These are phyloP conservation scores for Cephalotes varians DNA, from an alignment of 2,888 invertebrate genomes.

Conservation along the genomic window DNA sequence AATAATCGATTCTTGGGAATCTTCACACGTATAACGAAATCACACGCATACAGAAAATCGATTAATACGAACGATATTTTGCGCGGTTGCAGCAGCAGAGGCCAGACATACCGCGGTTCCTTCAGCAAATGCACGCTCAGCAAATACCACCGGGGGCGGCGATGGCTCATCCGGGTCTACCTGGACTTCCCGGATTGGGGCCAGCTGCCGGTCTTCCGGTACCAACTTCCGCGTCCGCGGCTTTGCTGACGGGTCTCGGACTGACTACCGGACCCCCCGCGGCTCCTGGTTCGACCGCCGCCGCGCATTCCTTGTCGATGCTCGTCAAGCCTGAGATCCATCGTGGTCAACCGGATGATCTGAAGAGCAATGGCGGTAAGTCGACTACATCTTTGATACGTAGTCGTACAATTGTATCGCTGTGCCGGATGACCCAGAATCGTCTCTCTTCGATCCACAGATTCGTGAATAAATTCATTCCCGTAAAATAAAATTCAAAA, in stretches of 20 bases:
- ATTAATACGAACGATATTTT: constrained; percentile 15
- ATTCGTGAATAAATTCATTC: background rate
- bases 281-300: constrained; percentile 89
- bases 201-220: constrained; percentile 85
- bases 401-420: background rate
- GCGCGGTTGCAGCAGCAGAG: constrained; percentile 91
- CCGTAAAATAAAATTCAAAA: too few species aligned
- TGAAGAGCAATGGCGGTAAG: constrained; percentile 92
- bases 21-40: background rate
- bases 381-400: constrained; percentile 59
- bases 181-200: constrained; percentile 86
- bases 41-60: background rate
- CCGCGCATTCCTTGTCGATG: constrained; percentile 91
- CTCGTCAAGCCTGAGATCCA: constrained; percentile 92
- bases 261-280: constrained; percentile 84
- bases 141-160: constrained; percentile 92
- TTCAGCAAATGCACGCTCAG: constrained; percentile 98
- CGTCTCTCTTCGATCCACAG: background rate
- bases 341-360: constrained; percentile 89
- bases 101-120: constrained; percentile 92
- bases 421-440: background rate
- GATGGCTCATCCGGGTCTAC: constrained; percentile 89
- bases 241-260: constrained; percentile 85
- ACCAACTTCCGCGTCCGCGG: constrained; percentile 85
- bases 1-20: background rate